Conservation (phyloP, 1,140 invertebrate genomes). For the Cataglyphis hispanica region DNA sequence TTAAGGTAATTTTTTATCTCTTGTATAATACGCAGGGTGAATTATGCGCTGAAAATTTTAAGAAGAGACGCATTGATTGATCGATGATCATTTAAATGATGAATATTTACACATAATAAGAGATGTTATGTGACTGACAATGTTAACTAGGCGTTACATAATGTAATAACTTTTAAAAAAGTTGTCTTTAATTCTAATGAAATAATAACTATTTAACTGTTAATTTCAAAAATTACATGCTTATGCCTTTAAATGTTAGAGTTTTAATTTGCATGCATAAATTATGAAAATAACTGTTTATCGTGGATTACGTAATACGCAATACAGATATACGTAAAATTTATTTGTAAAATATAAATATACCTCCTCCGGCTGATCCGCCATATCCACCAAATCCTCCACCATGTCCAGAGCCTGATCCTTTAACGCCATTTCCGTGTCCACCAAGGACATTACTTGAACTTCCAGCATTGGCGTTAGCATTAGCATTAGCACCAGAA, state of each 20-base stretch:
- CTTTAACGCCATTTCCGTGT: conserved; percentile 23
- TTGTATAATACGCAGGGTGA: not conserved
- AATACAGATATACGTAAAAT: too few relatives aligned
- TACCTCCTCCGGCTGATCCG: conserved; percentile 42
- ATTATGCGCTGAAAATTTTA: conserved; percentile 5
- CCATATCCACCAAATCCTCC: conserved; percentile 35
- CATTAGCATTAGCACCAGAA: conserved; percentile 46
- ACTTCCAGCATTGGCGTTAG: conserved; percentile 61
- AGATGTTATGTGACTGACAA: conserved; percentile 35
- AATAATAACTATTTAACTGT: conserved; percentile 8
- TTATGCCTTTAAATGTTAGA: not conserved
- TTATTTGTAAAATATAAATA: conserved; percentile 5
- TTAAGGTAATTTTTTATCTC: conserved; percentile 20
- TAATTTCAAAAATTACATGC: not conserved
- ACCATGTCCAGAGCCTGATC: conserved; percentile 24
- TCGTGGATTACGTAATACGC: not conserved
- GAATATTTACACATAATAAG: conserved; percentile 48
- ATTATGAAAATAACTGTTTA: not conserved
- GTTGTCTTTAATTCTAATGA: not conserved
- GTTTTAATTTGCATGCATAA: not conserved
- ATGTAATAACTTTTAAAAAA: conserved; percentile 4
- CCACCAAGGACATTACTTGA: conserved; percentile 20
- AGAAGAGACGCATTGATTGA: not conserved
- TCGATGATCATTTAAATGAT: conserved; percentile 3
- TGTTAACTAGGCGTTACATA: conserved; percentile 19